These are phyloP conservation scores for Sesamia nonagrioides DNA, from an alignment of 1,140 invertebrate species.

Conservation along the genomic window DNA sequence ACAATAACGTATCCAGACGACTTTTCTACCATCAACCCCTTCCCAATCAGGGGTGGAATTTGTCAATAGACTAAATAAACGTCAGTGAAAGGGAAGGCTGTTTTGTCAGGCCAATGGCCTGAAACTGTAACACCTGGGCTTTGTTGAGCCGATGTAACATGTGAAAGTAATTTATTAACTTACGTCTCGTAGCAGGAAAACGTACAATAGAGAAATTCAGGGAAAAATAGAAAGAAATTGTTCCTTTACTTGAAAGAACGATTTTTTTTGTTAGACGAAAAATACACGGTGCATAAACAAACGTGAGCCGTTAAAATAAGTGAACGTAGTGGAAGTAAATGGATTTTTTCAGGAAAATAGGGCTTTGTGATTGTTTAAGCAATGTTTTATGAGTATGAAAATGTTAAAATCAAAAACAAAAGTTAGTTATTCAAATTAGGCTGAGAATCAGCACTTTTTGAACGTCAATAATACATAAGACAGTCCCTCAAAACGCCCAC, in stretches of 20 bases:
- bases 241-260: conserved; percentile 24
- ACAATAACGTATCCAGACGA: conserved; percentile 33
- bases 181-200: conserved; percentile 41
- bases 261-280: conserved; percentile 18
- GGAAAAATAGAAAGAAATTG: conserved; percentile 41
- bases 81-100: conserved; percentile 10
- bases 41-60: conserved; percentile 56
- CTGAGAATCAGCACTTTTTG: too few relatives aligned
- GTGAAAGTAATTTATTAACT: conserved; percentile 58
- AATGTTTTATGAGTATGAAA: conserved; percentile 1
- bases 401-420: too few relatives aligned
- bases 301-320: conserved; percentile 21
- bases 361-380: conserved; percentile 1
- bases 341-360: not conserved
- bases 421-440: too few relatives aligned
- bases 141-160: conserved; percentile 59
- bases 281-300: conserved; percentile 25
- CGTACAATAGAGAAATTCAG: conserved; percentile 49
- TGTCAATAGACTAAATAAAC: conserved; percentile 52
- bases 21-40: conserved; percentile 50
- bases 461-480: too few relatives aligned
- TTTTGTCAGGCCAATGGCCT: conserved; percentile 59
- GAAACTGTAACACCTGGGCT: conserved; percentile 65
- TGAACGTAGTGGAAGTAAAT: conserved; percentile 14
- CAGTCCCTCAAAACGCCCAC: too few relatives aligned